Conservation (phyloP, 2,113 vertebrate genomes). For the Scomber japonicus region DNA sequence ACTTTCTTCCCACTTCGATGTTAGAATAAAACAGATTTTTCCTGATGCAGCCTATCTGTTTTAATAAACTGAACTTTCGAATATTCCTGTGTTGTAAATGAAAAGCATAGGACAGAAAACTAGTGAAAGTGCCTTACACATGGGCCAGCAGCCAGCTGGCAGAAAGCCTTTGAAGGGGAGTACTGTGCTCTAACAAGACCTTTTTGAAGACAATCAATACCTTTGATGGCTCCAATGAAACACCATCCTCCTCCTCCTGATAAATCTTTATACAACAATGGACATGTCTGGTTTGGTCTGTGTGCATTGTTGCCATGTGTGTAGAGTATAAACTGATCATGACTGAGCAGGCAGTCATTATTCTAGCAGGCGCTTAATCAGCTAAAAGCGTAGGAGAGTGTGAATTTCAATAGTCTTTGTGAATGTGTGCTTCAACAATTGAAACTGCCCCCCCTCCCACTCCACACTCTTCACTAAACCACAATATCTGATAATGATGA, state of each 20-base stretch:
- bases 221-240: not conserved
- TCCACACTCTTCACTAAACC: conserved; percentile 40
- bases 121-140: conserved; percentile 5
- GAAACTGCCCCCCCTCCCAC: conserved; percentile 26
- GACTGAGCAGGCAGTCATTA: conserved; percentile 12
- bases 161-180: conserved; percentile 11
- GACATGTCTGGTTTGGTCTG: not conserved
- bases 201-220: conserved; percentile 12
- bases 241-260: not conserved
- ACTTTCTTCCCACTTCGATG: not conserved
- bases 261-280: not conserved
- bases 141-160: conserved; percentile 32
- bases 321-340: conserved; percentile 18
- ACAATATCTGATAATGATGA: conserved; percentile 2
- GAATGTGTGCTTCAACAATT: conserved; percentile 19
- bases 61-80: conserved; percentile 11
- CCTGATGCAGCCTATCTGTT: not conserved
- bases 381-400: conserved; percentile 49
- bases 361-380: conserved; percentile 36
- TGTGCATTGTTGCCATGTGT: conserved; percentile 4
- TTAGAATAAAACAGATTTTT: not conserved
- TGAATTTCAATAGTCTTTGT: conserved; percentile 21
- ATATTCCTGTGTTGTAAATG: not conserved
- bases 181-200: not conserved
- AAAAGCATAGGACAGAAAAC: conserved; percentile 7